Conservation (phyloP, 1,140 invertebrate genomes). For the Antheraea pernyi region DNA sequence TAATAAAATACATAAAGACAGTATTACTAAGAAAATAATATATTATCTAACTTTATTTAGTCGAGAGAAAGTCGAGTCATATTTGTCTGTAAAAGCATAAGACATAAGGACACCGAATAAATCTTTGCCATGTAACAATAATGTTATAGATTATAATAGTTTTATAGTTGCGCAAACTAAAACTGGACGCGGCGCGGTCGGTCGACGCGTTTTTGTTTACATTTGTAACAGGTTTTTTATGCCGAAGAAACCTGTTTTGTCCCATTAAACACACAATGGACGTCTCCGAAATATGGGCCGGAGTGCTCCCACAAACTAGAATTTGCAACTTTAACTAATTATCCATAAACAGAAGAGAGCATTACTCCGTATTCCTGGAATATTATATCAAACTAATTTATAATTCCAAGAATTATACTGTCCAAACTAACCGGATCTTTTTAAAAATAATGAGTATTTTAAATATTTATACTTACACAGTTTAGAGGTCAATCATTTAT, state of each 20-base stretch:
- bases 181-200: conserved; percentile 4
- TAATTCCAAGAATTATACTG: background rate
- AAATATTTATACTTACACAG: conserved; percentile 17
- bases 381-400: background rate
- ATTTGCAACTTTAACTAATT: background rate
- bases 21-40: too few species aligned
- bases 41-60: too few species aligned
- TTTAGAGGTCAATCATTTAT: background rate
- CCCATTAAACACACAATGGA: background rate
- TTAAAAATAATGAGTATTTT: background rate
- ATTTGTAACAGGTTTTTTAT: conserved; percentile 33
- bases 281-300: conserved; percentile 1
- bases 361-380: background rate
- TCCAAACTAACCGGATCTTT: background rate
- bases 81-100: background rate
- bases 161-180: background rate
- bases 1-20: too few species aligned
- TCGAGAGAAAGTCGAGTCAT: too few species aligned
- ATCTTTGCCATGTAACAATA: background rate
- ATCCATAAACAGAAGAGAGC: background rate
- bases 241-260: conserved; percentile 28
- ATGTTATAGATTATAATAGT: background rate
- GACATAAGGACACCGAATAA: background rate
- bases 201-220: conserved; percentile 35
- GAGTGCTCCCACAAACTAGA: background rate